Evolutionary conservation across 2,797 vertebrate species (phyloP).

Genomic region (Bradypodion ventrale): DNA sequence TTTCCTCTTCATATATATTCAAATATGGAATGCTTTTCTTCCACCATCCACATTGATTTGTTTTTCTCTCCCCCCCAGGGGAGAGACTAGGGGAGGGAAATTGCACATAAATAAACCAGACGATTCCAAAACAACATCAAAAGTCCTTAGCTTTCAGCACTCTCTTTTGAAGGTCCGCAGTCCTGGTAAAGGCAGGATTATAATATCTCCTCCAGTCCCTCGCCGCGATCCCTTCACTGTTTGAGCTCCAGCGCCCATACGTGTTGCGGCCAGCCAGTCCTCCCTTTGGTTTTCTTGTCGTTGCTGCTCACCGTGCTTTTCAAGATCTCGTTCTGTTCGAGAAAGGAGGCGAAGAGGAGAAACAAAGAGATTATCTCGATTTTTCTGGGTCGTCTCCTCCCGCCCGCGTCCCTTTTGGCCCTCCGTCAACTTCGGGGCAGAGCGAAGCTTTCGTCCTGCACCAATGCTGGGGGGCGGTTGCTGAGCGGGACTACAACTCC

Average conservation of each 20-base stretch:
- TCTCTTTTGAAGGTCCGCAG: slow-evolving; percentile 45
- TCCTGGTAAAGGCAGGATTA: slow-evolving; percentile 36
- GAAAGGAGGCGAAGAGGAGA: slow-evolving; percentile 45
- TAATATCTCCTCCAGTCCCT: slow-evolving; percentile 49
- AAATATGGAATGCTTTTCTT: slow-evolving; percentile 89
- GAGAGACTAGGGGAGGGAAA: slow-evolving; percentile 75
- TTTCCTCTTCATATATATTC: slow-evolving; percentile 79
- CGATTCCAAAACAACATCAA: slow-evolving; percentile 78
- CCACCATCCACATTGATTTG: slow-evolving; percentile 79
- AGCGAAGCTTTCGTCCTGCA: neutral
- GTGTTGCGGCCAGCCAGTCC: slow-evolving; percentile 98
- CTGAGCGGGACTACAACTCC: too few relatives aligned
- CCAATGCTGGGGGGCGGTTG: too few relatives aligned
- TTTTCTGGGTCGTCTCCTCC: slow-evolving; percentile 9
- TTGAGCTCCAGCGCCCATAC: slow-evolving; percentile 99
- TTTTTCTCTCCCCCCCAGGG: slow-evolving; percentile 31
- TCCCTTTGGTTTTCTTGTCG: slow-evolving; percentile 98
- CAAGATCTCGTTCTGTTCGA: slow-evolving; percentile 89
- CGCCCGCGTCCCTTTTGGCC: neutral
- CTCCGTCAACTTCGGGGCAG: neutral
- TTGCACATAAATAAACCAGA: slow-evolving; percentile 92
- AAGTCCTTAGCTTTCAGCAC: slow-evolving; percentile 68
- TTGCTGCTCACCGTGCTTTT: slow-evolving; percentile 90
- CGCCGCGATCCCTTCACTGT: slow-evolving; percentile 80
- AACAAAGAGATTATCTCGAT: slow-evolving; percentile 29